Evolutionary conservation across 2,113 vertebrate species (phyloP).

Genomic region (Mionectes macconnelli): DNA sequence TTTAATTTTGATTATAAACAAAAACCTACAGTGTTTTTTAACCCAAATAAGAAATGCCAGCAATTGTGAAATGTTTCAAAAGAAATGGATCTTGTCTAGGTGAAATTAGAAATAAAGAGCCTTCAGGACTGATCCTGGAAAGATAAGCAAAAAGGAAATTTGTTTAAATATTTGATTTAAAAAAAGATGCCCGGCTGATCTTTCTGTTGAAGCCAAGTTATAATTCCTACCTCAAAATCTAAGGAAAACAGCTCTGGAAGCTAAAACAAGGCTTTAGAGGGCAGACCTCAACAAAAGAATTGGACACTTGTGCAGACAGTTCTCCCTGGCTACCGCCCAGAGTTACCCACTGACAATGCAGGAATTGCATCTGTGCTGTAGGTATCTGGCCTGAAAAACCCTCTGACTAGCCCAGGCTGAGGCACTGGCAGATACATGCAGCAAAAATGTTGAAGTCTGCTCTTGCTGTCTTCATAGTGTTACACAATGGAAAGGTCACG

Average conservation of each 20-base stretch:
- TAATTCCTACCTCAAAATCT: background rate
- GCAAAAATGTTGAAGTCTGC: background rate
- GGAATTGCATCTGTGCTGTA: background rate
- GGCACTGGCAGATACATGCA: background rate
- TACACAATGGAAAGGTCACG: fast-evolving
- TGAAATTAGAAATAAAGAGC: background rate
- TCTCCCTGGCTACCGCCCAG: background rate
- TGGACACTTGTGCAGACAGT: background rate
- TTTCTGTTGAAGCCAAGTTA: background rate
- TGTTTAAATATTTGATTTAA: background rate
- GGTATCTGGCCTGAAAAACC: background rate
- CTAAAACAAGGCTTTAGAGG: background rate
- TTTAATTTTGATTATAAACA: background rate
- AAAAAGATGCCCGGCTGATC: background rate
- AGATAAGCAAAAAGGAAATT: background rate
- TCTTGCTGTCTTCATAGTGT: background rate
- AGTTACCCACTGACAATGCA: background rate
- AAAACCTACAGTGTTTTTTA: background rate
- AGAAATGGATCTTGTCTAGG: background rate
- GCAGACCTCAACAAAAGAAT: background rate
- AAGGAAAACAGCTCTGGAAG: background rate
- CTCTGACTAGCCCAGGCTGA: background rate
- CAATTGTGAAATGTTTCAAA: background rate
- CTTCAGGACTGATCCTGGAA: background rate
- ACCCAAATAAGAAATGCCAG: background rate